These are phyloP conservation scores for Centropyge bicolor DNA, from an alignment of 2,797 vertebrate genomes.

Conservation along the genomic window DNA sequence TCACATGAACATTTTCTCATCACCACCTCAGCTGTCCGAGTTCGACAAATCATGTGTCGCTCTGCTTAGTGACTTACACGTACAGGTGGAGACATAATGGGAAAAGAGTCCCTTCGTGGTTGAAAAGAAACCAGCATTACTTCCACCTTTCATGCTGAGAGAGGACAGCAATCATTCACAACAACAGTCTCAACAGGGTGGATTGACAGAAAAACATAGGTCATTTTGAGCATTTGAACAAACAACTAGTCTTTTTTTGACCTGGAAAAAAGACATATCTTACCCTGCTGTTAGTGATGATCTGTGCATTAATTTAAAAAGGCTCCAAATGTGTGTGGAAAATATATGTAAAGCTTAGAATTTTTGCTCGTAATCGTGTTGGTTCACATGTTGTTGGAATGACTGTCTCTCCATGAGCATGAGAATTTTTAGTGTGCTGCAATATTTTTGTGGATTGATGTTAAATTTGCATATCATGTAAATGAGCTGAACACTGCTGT, in stretches of 20 bases:
- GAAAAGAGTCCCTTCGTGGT: neutral
- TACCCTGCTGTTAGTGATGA: neutral
- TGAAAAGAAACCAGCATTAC: neutral
- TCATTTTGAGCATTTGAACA: neutral
- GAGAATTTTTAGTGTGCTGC: neutral
- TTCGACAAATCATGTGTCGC: neutral
- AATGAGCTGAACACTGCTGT: neutral
- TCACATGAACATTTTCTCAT: neutral
- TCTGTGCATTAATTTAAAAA: neutral
- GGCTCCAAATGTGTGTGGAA: neutral
- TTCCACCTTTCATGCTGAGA: neutral
- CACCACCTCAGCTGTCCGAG: neutral
- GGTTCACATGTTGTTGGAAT: neutral
- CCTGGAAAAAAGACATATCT: neutral
- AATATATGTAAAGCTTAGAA: neutral
- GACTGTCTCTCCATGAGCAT: neutral
- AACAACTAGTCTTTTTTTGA: neutral
- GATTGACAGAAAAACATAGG: neutral
- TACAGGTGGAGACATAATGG: neutral
- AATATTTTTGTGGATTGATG: neutral
- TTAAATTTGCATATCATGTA: constrained; percentile 22
- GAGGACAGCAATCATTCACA: neutral
- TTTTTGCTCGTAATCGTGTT: neutral
- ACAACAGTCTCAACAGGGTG: neutral
- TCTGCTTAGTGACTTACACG: neutral